These are phyloP conservation scores for Drosophila ustulata DNA, from an alignment of 2,888 invertebrate genomes.

Conservation along the genomic window DNA sequence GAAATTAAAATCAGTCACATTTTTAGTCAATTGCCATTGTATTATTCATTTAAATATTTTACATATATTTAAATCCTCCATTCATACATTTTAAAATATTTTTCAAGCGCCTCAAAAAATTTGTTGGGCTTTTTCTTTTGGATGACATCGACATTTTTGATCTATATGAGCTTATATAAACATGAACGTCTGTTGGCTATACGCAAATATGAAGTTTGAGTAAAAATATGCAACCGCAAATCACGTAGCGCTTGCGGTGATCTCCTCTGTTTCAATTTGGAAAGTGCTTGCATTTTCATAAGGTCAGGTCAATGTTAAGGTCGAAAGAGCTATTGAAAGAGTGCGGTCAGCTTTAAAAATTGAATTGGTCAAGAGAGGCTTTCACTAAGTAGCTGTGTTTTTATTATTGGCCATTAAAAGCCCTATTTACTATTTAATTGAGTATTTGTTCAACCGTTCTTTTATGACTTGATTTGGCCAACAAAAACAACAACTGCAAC, in stretches of 20 bases:
- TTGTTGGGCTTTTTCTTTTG: neutral
- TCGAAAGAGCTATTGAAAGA: constrained; percentile 36
- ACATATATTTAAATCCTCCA: no score
- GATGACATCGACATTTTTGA: constrained; percentile 8
- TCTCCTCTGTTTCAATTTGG: constrained; percentile 37
- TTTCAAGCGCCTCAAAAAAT: constrained; percentile 18
- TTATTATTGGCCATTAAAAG: neutral
- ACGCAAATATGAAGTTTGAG: constrained; percentile 33
- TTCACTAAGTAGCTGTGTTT: neutral
- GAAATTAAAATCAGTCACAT: neutral
- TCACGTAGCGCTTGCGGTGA: constrained; percentile 58
- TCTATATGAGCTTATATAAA: constrained; percentile 11
- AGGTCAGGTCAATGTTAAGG: constrained; percentile 73
- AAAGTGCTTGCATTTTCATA: constrained; percentile 40
- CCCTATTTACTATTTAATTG: neutral
- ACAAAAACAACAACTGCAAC: neutral
- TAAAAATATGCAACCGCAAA: constrained; percentile 59
- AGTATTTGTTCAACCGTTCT: constrained; percentile 32
- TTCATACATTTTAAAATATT: neutral
- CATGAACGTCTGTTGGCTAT: no score
- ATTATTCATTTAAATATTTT: no score
- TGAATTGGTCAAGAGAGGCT: neutral
- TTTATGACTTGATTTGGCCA: constrained; percentile 10
- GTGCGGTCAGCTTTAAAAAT: neutral
- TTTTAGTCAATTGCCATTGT: no score